Percentiles rank a stretch among this genome's conserved stretches.
Evolutionary conservation across 2,888 invertebrate genomes (phyloP).

Genomic region (Apamea epomidion): DNA sequence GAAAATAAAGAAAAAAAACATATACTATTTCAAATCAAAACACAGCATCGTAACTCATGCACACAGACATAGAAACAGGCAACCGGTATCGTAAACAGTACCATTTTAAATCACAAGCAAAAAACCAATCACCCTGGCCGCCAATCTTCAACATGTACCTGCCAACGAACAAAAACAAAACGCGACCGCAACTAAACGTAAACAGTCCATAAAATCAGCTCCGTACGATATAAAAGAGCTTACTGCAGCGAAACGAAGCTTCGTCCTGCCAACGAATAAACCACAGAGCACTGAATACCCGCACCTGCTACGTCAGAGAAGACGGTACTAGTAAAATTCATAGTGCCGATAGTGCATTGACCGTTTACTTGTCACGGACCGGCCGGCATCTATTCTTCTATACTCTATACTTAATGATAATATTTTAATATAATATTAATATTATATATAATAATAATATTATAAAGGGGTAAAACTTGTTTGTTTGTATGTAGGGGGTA

Average conservation of each 20-base stretch:
- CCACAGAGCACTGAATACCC: neutral
- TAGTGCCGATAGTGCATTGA: neutral
- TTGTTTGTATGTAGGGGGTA: too few species aligned
- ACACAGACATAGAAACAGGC: neutral
- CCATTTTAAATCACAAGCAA: constrained; percentile 1
- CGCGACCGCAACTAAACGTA: constrained; percentile 26
- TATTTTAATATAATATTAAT: too few species aligned
- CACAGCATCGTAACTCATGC: neutral
- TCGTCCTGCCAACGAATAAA: constrained; percentile 20
- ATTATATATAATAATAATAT: too few species aligned
- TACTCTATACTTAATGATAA: too few species aligned
- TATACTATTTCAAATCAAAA: neutral
- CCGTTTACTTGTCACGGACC: too few species aligned
- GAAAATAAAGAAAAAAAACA: neutral
- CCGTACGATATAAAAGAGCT: constrained; percentile 43
- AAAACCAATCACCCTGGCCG: constrained; percentile 1
- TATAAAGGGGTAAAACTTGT: too few species aligned
- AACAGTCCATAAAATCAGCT: constrained; percentile 52
- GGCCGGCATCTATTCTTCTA: too few species aligned
- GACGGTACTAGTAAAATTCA: neutral
- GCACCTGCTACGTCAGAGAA: neutral
- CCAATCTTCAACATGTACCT: constrained; percentile 4
- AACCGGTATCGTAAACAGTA: neutral
- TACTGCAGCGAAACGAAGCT: constrained; percentile 14
- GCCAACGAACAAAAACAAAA: constrained; percentile 8